Base-by-base conservation (phyloP, 1,140 invertebrate species). In the Tribolium madens region DNA sequence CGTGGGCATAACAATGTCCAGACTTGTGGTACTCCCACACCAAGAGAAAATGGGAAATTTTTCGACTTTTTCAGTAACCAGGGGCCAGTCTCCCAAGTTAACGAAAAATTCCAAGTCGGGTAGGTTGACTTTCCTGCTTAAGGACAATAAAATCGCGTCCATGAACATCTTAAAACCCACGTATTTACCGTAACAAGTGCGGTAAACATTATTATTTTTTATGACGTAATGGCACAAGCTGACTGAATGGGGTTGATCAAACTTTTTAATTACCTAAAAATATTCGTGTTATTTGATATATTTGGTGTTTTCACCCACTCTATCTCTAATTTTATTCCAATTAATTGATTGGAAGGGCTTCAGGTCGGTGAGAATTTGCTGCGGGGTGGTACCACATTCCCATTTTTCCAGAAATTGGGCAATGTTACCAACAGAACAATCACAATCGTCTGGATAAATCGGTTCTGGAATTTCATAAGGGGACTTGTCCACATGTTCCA, bases 111-210 rank as follows among this genome's bases (percentile, higher is more conserved):
- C 96, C 73, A 95, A 86, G 87, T 99, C 93, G 9, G 97, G 96
- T 50, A 99, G 85, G 14, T 86, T 78, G n/a, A 94, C 91, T 90
- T 97, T 97, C 78, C 96, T 88, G 7, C 91, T 85, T 10, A 99
- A 83, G 0, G 96, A 97, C 18, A 96, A 84, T 13, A 99, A 87
- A 77, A 97, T 94, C 60, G 92, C 91, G 88, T 99, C 97, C 85
- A 94, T 92, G 87, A 99, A 99, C 91, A 97, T 97, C 85, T 96
- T 96, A 85, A 98, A 99, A 9, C 95, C 97, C n/a, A 96, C 92
- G 88, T 98, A 93, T 87, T 97, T 91, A 14, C 97, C 97, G 88
- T 96, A 96, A 83, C 97, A 98, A 81, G 92, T 91, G 81, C 96
- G 89, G 86, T 95, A 96, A 81, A 98, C 88, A 91, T 92, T 72